phyloP scores from a whole-genome alignment of 2,113 vertebrate species.

The Tachysurus vachellii region DNA sequence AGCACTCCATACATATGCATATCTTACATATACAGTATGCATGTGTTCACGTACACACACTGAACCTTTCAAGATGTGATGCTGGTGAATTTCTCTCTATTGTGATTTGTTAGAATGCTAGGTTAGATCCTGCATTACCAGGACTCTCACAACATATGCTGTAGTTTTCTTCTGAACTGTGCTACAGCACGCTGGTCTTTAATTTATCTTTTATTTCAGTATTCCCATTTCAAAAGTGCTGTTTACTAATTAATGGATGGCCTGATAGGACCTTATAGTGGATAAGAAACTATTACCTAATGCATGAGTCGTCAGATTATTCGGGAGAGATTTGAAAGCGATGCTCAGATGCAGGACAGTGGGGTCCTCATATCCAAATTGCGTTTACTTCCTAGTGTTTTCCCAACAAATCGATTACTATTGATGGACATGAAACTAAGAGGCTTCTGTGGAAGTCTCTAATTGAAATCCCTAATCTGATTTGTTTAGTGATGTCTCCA shows the following conservation, averaged over 20 bases:
- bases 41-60: background rate
- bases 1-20: conserved; percentile 9
- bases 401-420: conserved; percentile 44
- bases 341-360: conserved; percentile 16
- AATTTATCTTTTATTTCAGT: conserved; percentile 68
- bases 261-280: conserved; percentile 54
- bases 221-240: conserved; percentile 71
- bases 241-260: conserved; percentile 66
- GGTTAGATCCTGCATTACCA: conserved; percentile 20
- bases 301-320: conserved; percentile 62
- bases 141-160: conserved; percentile 54
- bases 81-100: background rate
- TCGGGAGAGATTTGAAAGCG: conserved; percentile 49
- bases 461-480: conserved; percentile 79
- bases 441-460: conserved; percentile 61
- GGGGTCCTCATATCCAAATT: conserved; percentile 31
- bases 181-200: conserved; percentile 64
- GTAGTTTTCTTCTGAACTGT: conserved; percentile 65
- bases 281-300: conserved; percentile 67
- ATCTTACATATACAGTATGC: background rate
- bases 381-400: conserved; percentile 30
- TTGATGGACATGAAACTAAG: conserved; percentile 36
- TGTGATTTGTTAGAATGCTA: background rate
- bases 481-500: conserved; percentile 75
- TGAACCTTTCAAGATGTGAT: background rate